Conservation (phyloP, 2,113 vertebrate species). For the Nettapus auritus region DNA sequence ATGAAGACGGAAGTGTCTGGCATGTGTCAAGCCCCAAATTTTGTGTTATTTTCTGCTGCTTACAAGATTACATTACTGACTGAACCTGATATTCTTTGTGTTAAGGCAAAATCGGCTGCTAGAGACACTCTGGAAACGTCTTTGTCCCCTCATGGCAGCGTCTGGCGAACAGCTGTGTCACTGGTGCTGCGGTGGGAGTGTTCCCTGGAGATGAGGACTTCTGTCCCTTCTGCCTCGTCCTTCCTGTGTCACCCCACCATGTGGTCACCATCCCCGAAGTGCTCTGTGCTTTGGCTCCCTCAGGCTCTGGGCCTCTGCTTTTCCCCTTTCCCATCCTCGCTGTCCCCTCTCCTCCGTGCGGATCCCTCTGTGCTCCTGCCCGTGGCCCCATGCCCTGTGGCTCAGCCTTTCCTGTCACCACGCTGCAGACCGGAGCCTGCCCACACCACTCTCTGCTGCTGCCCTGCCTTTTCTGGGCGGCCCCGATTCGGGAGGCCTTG, state of each 20-base stretch:
- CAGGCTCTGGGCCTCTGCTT: background rate
- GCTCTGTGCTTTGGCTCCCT: no score
- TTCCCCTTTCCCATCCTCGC: background rate
- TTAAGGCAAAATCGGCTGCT: background rate
- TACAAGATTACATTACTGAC: background rate
- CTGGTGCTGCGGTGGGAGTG: rapidly evolving
- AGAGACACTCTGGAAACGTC: background rate
- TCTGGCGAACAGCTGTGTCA: background rate
- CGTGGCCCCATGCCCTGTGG: rapidly evolving
- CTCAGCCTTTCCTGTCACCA: rapidly evolving
- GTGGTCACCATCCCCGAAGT: rapidly evolving
- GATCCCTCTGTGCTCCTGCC: rapidly evolving
- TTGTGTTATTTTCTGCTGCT: background rate
- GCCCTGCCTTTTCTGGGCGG: background rate
- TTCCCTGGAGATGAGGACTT: background rate
- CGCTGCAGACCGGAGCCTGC: rapidly evolving
- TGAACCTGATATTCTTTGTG: background rate
- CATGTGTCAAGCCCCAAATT: background rate
- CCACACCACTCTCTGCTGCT: rapidly evolving
- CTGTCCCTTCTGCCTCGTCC: background rate
- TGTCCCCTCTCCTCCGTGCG: background rate
- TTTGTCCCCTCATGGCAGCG: background rate
- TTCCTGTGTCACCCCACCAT: background rate
- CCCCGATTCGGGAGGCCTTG: background rate
- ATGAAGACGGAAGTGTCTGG: background rate